Evolutionary conservation across 2,797 vertebrate species (phyloP), one percentile per base, ranked within the genome.

Genomic region (Percopsis omiscomaycus): DNA sequence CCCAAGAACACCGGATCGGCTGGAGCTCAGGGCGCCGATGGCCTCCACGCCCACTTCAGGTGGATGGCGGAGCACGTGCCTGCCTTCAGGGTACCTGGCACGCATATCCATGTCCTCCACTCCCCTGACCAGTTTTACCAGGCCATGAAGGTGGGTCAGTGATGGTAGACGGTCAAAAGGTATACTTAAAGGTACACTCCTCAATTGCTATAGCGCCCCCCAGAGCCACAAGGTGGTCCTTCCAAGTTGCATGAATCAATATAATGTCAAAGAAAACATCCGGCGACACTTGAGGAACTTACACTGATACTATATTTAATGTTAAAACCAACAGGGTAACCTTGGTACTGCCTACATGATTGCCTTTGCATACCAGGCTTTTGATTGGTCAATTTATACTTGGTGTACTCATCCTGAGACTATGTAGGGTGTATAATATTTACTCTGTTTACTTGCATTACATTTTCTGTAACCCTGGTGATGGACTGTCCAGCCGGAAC

Each of bases 1-100:
- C 71, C 85, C 69, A 77, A 74, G 53, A 80, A 86, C 44, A 79
- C 91, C 0, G 88, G 94, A 0, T 94, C 93, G 8, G 89, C 89
- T 1, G 91, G 92, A 53, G 87, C 89, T 0, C 92, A 93, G 59
- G 89, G 90, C 12, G 82, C 85, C 1, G 94, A 95, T 56, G 86
- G 91, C 15, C 85, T 92, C 55, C 85, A 75, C 30, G 1, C 76
- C 16, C 88, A 80, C 42, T 98, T 98, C 87, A 89, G 89, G 70
- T 99, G 97, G 97, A 96, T 99, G 87, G 87, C 94, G 1, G 95
- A 95, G 61, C 89, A 96, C 12, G 95, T 95, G 1, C 97, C 97
- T 0, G 95, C 94, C 60, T 99, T 98, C 16, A 89, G 93, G 1
- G 93, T 99, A 55, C 94, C 93, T 4, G 96, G 97, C 30, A 84